Conservation (phyloP, 2,113 vertebrate species). For the Takifugu bimaculatus region DNA sequence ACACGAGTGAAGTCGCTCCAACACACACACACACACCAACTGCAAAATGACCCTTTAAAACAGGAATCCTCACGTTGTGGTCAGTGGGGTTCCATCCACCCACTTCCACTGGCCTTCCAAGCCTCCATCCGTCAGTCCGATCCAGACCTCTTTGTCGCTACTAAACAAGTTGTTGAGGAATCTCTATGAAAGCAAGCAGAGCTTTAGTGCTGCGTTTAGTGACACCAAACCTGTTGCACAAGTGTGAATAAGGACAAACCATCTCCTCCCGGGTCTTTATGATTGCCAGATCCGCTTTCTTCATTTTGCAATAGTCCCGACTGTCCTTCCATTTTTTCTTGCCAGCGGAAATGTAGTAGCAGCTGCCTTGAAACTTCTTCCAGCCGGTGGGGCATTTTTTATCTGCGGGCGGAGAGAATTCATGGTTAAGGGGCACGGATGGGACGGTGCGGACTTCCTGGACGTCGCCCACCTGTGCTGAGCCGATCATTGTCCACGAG, state of each 20-base stretch:
- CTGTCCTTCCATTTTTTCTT: constrained; percentile 43
- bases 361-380: constrained; percentile 40
- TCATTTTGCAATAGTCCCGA: constrained; percentile 38
- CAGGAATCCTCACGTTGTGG: constrained; percentile 24
- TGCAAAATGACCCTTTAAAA: not conserved
- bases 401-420: constrained; percentile 1
- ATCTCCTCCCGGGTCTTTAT: constrained; percentile 44
- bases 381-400: constrained; percentile 46
- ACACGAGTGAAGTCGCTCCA: not conserved
- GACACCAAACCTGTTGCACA: not conserved
- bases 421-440: no score
- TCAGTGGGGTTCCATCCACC: constrained; percentile 52
- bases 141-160: constrained; percentile 54
- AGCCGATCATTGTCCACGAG: not conserved
- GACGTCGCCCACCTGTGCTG: constrained; percentile 26
- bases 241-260: constrained; percentile 32
- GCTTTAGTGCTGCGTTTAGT: no score
- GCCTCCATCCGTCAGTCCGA: constrained; percentile 57
- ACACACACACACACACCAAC: not conserved
- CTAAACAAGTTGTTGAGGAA: constrained; percentile 44
- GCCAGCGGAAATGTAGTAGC: constrained; percentile 39
- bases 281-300: constrained; percentile 51
- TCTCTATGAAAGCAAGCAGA: constrained; percentile 13
- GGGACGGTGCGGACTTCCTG: not conserved
- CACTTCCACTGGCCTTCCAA: constrained; percentile 55